Evolutionary conservation across 2,113 vertebrate genomes (phyloP).

Genomic region (Paramormyrops kingsleyae): DNA sequence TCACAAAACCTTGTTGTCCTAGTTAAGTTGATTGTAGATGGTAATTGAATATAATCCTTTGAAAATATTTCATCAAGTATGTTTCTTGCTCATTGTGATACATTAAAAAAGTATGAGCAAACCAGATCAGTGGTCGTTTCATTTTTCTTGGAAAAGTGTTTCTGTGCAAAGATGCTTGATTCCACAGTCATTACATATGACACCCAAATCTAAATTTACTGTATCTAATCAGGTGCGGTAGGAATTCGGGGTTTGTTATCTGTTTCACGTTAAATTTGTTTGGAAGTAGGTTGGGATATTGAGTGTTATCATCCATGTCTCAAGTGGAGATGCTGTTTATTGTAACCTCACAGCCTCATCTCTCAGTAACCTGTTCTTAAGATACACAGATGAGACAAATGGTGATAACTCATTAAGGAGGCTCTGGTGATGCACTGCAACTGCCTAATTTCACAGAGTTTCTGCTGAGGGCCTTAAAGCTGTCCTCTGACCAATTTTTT

Average conservation of each 20-base stretch:
- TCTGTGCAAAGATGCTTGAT: neutral
- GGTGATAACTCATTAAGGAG: neutral
- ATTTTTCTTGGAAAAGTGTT: constrained; percentile 10
- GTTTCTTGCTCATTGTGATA: constrained; percentile 99
- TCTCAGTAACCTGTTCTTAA: neutral
- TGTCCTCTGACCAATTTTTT: neutral
- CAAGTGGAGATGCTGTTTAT: neutral
- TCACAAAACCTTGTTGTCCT: constrained; percentile 98
- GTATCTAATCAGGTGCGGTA: neutral
- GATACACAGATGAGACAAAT: neutral
- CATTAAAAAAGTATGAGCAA: constrained; percentile 99
- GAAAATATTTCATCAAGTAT: constrained; percentile 99
- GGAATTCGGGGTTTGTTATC: neutral
- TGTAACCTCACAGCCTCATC: neutral
- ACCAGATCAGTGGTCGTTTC: constrained; percentile 36
- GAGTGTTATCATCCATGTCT: neutral
- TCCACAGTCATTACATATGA: neutral
- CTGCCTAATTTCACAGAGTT: neutral
- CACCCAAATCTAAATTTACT: neutral
- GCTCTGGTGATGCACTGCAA: neutral
- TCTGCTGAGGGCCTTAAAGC: neutral
- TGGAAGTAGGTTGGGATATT: neutral
- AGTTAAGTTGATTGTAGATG: constrained; percentile 99
- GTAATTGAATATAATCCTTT: constrained; percentile 99
- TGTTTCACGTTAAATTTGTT: neutral